Conservation (phyloP, 2,113 vertebrate species). For the Lonchura striata region DNA sequence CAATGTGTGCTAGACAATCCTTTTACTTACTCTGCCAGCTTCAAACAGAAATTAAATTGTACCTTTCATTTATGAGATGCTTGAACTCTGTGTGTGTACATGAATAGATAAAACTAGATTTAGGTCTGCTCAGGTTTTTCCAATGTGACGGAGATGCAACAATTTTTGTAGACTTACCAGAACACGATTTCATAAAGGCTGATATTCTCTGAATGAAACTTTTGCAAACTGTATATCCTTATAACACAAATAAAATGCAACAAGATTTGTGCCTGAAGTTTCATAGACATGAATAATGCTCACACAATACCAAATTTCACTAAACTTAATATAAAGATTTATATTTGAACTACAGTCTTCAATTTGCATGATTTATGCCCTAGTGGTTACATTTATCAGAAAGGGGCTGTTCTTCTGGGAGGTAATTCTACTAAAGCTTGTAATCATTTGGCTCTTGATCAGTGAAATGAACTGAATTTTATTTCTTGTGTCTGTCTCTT, state of each 20-base stretch:
- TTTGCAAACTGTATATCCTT: slow-evolving; percentile 35
- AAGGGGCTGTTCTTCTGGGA: slow-evolving; percentile 18
- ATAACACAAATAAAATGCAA: slow-evolving; percentile 49
- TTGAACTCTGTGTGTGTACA: neutral
- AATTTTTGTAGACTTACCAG: slow-evolving; percentile 54
- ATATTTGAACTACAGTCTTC: slow-evolving; percentile 1
- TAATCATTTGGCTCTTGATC: neutral
- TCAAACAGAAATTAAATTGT: neutral
- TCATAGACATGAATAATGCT: slow-evolving; percentile 23
- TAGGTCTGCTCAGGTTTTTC: slow-evolving; percentile 15
- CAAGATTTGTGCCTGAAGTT: slow-evolving; percentile 49
- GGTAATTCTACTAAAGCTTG: slow-evolving; percentile 49
- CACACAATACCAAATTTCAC: slow-evolving; percentile 13
- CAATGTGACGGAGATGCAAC: slow-evolving; percentile 23
- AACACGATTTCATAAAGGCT: slow-evolving; percentile 66
- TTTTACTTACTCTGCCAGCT: neutral
- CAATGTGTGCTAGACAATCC: neutral
- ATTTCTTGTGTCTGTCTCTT: neutral
- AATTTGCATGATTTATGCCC: slow-evolving; percentile 31
- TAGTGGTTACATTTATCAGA: neutral
- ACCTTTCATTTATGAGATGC: slow-evolving; percentile 5
- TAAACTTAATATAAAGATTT: slow-evolving; percentile 35
- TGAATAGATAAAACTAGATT: slow-evolving; percentile 51
- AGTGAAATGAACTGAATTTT: slow-evolving; percentile 28
- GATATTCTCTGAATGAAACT: slow-evolving; percentile 46